These are phyloP conservation scores for Cardiocondyla obscurior DNA, from an alignment of 1,140 invertebrate genomes.

Conservation along the genomic window DNA sequence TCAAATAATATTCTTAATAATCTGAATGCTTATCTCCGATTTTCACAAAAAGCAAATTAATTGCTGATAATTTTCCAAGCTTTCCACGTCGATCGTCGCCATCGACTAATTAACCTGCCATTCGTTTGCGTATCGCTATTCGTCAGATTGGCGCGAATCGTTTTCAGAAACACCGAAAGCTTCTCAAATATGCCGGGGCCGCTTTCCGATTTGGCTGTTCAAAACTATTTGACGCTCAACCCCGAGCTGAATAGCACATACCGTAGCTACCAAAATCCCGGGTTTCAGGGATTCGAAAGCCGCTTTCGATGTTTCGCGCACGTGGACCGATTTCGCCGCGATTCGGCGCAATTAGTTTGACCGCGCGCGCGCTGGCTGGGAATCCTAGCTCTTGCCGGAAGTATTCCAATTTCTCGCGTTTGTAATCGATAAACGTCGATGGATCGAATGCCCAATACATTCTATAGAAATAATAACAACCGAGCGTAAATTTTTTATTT, in stretches of 20 bases:
- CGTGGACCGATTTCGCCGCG: conserved; percentile 42
- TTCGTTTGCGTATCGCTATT: conserved; percentile 8
- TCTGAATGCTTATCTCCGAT: neutral
- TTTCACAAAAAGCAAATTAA: neutral
- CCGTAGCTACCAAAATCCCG: conserved; percentile 9
- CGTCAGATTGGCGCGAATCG: conserved; percentile 35
- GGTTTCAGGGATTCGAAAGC: conserved; percentile 45
- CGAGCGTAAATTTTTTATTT: too few species aligned
- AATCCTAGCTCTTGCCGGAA: conserved; percentile 28
- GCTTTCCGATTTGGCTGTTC: conserved; percentile 51
- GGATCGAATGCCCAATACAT: neutral
- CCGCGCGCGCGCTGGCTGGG: neutral
- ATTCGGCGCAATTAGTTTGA: conserved; percentile 51
- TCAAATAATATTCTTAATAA: too few species aligned
- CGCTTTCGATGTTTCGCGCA: conserved; percentile 59
- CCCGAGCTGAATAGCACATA: conserved; percentile 47
- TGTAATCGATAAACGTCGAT: neutral
- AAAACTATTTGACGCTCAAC: conserved; percentile 62
- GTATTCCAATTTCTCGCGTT: conserved; percentile 36
- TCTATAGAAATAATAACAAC: neutral
- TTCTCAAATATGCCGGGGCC: conserved; percentile 46
- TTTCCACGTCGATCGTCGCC: conserved; percentile 5
- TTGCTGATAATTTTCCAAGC: neutral
- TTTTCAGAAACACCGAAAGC: conserved; percentile 48
- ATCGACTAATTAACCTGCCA: conserved; percentile 25